Base-by-base conservation (phyloP, 1,140 invertebrate species). In the Diplogasteroides magnus region DNA sequence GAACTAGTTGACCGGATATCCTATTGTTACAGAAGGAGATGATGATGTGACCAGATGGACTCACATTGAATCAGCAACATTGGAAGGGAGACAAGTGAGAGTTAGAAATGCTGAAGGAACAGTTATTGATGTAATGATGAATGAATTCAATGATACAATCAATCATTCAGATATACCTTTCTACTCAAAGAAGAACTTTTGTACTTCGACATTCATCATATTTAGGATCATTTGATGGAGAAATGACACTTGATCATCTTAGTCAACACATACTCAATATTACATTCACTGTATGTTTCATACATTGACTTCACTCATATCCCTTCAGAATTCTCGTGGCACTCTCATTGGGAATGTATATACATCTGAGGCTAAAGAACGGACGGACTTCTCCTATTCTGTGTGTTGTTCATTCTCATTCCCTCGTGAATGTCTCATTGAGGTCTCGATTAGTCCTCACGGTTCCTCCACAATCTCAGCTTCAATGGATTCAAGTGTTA, bases 251-350 rank as follows among this genome's bases (percentile, higher is more conserved):
- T 25, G 78, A 79, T 68, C 74, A 58, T 31, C 69, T 78, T 15
- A 79, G 77, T 2, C 76, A 79, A 60, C 76, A 76, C 25, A 81
- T 69, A 31, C 58, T 79, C 23, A 79, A 79, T 66, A 31, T 79
- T 1, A 78, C 78, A 19, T 80, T 78, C 62, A 37, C 32, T 27
- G 77, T 77, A 66, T 55, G 67, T 63, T 55, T 48, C 23, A 25
- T 67, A 11, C 29, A 6, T 31, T 29, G 67, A 14, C 55, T 25
- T 29, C 28, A 28, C 75, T 19, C 23, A 2, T 67, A 55, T 28
- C 25, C 19, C 32, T 75, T 58, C 57, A 74, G 77, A 67, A 77
- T 31, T 76, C 77, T 2, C 62, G 72, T 48, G 77, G 77, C 14
- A 77, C 77, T 14, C 61, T 78, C 48, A 77, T 78, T 59, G 77